Conservation (phyloP, 2,888 invertebrate genomes). For the Eupithecia vulgata region DNA sequence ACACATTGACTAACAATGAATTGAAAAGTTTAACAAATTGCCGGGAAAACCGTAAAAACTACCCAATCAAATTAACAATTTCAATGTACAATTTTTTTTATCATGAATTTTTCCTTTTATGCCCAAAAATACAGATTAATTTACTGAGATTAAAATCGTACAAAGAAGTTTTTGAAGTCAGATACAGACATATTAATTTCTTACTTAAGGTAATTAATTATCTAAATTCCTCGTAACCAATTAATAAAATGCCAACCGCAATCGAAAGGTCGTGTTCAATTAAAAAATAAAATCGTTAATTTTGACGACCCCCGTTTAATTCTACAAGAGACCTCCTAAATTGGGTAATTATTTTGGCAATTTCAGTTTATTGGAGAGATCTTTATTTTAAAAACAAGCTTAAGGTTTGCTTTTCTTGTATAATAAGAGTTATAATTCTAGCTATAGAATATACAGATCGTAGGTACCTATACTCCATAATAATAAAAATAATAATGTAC, state of each 20-base stretch:
- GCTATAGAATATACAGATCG: too few species aligned
- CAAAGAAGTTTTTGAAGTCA: not conserved
- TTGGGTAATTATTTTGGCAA: constrained; percentile 25
- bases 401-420: not conserved
- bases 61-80: too few species aligned
- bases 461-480: too few species aligned
- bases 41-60: too few species aligned
- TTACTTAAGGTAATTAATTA: constrained; percentile 11
- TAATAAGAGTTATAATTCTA: not conserved
- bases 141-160: too few species aligned
- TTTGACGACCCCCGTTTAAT: constrained; percentile 38
- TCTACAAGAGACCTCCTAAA: constrained; percentile 15
- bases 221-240: constrained; percentile 41
- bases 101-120: not conserved
- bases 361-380: constrained; percentile 13
- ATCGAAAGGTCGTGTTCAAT: constrained; percentile 52
- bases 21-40: too few species aligned
- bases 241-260: constrained; percentile 42
- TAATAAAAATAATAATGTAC: too few species aligned
- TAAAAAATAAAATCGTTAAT: constrained; percentile 48
- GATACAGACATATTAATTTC: not conserved
- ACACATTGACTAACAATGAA: too few species aligned
- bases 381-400: not conserved
- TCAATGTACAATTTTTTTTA: too few species aligned
- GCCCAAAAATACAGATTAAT: too few species aligned